Evolutionary conservation across 2,888 invertebrate genomes (phyloP).

Genomic region (Chelonus formosanus): DNA sequence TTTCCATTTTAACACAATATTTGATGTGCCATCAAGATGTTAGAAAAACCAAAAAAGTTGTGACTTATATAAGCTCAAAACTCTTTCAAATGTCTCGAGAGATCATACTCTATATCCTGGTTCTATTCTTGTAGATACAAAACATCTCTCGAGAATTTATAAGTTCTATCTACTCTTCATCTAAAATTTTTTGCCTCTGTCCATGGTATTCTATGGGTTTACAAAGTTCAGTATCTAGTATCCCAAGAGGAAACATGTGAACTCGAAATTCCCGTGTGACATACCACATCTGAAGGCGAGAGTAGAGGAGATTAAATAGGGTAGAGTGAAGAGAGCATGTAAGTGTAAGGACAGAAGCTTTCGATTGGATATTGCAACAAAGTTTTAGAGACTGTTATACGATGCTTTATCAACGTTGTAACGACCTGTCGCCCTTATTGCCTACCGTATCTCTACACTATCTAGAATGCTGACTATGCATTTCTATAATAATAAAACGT

Average conservation of each 20-base stretch:
- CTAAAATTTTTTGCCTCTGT: conserved; percentile 14
- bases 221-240: conserved; percentile 4
- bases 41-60: neutral
- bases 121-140: conserved; percentile 23
- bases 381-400: conserved; percentile 39
- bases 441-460: conserved; percentile 36
- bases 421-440: conserved; percentile 64
- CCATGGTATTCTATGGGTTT: conserved; percentile 6
- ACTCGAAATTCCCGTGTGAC: conserved; percentile 6
- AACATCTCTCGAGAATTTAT: conserved; percentile 19
- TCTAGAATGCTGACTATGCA: conserved; percentile 58
- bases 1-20: neutral
- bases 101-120: conserved; percentile 10
- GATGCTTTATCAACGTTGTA: conserved; percentile 63
- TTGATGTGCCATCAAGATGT: conserved; percentile 4
- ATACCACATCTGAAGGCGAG: conserved; percentile 4
- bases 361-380: conserved; percentile 24
- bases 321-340: neutral
- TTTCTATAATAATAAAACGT: conserved; percentile 59
- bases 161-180: conserved; percentile 24
- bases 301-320: conserved; percentile 7
- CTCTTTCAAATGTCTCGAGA: conserved; percentile 19
- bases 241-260: conserved; percentile 5
- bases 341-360: neutral
- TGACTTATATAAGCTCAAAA: conserved; percentile 11